These are phyloP conservation scores for Nemopilema nomurai DNA, from an alignment of 30 jellyfish, hydroid and myxozoan species.

Conservation along the genomic window DNA sequence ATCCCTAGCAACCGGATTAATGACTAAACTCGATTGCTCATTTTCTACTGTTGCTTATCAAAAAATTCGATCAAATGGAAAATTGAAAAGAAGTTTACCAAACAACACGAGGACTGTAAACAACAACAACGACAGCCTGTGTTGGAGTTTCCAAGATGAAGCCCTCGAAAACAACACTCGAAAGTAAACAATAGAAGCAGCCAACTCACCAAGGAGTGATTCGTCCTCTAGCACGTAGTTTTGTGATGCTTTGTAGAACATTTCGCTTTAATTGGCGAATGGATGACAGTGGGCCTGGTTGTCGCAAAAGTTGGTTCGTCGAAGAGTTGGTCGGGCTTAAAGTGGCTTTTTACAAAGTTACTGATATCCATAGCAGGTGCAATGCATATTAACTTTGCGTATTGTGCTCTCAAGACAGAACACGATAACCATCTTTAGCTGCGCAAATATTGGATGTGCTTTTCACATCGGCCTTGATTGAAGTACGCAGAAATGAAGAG, in stretches of 20 bases:
- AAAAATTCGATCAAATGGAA: not conserved
- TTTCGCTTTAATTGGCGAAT: not conserved
- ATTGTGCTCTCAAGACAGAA: not conserved
- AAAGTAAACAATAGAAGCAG: not conserved
- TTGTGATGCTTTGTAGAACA: conserved; percentile 51
- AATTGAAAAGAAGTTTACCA: not conserved
- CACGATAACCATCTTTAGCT: not conserved
- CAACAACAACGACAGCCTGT: not conserved
- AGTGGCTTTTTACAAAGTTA: not conserved
- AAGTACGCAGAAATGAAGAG: not conserved
- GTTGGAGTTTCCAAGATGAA: not conserved
- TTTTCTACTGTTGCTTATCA: not conserved
- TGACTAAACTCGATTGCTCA: not conserved
- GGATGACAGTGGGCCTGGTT: not conserved
- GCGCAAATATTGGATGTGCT: conserved; percentile 15
- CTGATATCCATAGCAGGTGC: conserved; percentile 19
- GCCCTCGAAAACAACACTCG: not conserved
- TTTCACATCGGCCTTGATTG: conserved; percentile 3
- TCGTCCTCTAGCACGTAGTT: conserved; percentile 62
- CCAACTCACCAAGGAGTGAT: conserved; percentile 2
- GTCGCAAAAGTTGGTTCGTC: not conserved
- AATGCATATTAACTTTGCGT: not conserved
- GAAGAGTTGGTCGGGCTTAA: not conserved
- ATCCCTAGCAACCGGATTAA: no score
- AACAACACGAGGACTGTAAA: not conserved